Evolutionary conservation across 2,888 invertebrate genomes (phyloP).

Genomic region (Stegana nigrithorax): DNA sequence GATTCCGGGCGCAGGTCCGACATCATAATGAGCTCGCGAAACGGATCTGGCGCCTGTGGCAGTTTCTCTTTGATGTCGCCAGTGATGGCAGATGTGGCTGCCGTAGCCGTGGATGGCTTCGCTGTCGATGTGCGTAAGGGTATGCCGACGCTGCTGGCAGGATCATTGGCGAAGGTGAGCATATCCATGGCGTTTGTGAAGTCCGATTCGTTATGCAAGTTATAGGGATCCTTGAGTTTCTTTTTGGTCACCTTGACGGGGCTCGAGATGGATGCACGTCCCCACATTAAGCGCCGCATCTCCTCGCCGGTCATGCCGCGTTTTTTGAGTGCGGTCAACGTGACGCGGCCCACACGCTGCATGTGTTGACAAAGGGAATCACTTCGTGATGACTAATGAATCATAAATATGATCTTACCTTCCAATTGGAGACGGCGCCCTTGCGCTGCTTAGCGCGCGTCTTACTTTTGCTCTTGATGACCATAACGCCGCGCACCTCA

Average conservation of each 20-base stretch:
- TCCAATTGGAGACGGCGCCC: slow-evolving; percentile 97
- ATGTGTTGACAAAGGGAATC: neutral
- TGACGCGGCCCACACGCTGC: slow-evolving; percentile 86
- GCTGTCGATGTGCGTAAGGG: slow-evolving; percentile 26
- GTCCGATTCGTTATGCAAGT: slow-evolving; percentile 56
- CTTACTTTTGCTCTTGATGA: slow-evolving; percentile 96
- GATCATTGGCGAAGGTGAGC: slow-evolving; percentile 84
- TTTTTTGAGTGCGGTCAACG: slow-evolving; percentile 83
- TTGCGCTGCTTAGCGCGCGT: slow-evolving; percentile 96
- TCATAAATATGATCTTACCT: slow-evolving; percentile 73
- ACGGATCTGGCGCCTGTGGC: slow-evolving; percentile 70
- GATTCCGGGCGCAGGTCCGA: slow-evolving; percentile 68
- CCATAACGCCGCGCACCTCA: slow-evolving; percentile 94
- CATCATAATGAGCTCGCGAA: slow-evolving; percentile 74
- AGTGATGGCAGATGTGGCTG: too few species aligned
- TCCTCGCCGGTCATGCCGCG: slow-evolving; percentile 89
- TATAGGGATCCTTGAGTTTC: slow-evolving; percentile 69
- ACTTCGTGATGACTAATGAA: neutral
- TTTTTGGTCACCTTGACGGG: slow-evolving; percentile 79
- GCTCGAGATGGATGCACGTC: slow-evolving; percentile 86
- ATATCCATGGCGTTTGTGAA: slow-evolving; percentile 84
- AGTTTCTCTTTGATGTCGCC: slow-evolving; percentile 12
- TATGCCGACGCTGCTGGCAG: slow-evolving; percentile 45
- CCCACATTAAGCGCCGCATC: slow-evolving; percentile 90
- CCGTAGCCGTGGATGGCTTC: neutral